Percentiles rank a stretch among this genome's conserved stretches.
phyloP scores from a whole-genome alignment of 2,113 vertebrate species.

The Salminus brasiliensis region DNA sequence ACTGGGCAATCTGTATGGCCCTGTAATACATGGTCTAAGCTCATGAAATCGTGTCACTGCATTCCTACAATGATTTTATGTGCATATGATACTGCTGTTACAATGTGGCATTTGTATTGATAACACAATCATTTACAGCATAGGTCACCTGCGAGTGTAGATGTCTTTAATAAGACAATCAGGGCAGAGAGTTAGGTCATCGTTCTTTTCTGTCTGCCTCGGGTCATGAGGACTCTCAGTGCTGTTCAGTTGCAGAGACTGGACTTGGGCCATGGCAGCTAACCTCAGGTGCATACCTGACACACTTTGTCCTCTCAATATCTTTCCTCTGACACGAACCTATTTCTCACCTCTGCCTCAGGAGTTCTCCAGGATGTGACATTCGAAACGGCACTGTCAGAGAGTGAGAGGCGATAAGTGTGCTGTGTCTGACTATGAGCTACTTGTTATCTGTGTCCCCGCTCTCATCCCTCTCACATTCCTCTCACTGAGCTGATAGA shows the following conservation, averaged over 20 bases:
- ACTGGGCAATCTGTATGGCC: not conserved
- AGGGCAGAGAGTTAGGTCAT: slow-evolving; percentile 54
- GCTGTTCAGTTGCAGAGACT: slow-evolving; percentile 50
- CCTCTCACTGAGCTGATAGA: slow-evolving; percentile 40
- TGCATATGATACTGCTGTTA: not conserved
- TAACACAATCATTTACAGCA: slow-evolving; percentile 42
- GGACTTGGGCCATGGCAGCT: slow-evolving; percentile 55
- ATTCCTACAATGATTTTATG: not conserved
- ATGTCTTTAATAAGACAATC: slow-evolving; percentile 55
- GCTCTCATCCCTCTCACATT: slow-evolving; percentile 43
- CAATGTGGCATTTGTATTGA: not conserved
- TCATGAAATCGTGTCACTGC: not conserved
- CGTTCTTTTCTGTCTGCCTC: slow-evolving; percentile 49
- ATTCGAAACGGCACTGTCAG: slow-evolving; percentile 77
- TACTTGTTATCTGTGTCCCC: slow-evolving; percentile 76
- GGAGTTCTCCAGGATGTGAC: slow-evolving; percentile 62
- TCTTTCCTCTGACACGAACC: slow-evolving; percentile 72
- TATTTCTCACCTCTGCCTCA: slow-evolving; percentile 62
- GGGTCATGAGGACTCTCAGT: slow-evolving; percentile 34
- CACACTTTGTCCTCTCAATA: slow-evolving; percentile 68
- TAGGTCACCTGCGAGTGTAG: slow-evolving; percentile 26
- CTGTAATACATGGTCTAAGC: not conserved
- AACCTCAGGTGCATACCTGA: slow-evolving; percentile 66
- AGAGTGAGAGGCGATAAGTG: slow-evolving; percentile 73
- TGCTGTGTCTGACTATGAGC: slow-evolving; percentile 66